A percentile compares a stretch with the other conserved stretches of the same genome.
These are phyloP conservation scores for Aradophagus sp. DNA, from an alignment of 1,140 invertebrate genomes.

Conservation along the genomic window DNA sequence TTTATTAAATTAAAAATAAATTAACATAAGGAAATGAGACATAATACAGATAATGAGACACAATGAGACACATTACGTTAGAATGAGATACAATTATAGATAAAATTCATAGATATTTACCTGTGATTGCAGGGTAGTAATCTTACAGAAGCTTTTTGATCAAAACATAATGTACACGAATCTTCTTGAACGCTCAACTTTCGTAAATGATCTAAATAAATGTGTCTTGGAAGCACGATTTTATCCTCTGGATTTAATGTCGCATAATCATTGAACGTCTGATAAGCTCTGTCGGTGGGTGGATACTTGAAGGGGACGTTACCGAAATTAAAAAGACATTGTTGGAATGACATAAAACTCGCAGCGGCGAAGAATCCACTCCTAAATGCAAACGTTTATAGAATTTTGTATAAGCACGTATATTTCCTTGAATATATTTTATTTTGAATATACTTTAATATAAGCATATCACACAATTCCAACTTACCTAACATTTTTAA, in stretches of 20 bases:
- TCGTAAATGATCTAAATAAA: constrained; percentile 83
- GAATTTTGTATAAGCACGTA: too few species aligned
- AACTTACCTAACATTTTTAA: constrained; percentile 83
- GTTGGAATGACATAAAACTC: constrained; percentile 97
- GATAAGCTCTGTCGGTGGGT: constrained; percentile 80
- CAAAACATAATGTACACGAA: constrained; percentile 92
- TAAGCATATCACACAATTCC: background rate
- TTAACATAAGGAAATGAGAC: too few species aligned
- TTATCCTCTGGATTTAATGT: constrained; percentile 82
- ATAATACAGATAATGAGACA: too few species aligned
- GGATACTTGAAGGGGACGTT: constrained; percentile 86
- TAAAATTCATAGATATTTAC: constrained; percentile 74
- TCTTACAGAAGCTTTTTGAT: constrained; percentile 83
- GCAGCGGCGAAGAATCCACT: constrained; percentile 93
- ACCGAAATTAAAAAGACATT: constrained; percentile 96
- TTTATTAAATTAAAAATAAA: constrained; percentile 63
- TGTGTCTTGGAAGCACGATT: constrained; percentile 81
- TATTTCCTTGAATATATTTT: constrained; percentile 15
- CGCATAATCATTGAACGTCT: constrained; percentile 87
- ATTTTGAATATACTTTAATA: background rate
- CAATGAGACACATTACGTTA: too few species aligned
- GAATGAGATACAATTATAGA: too few species aligned
- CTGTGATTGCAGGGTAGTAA: constrained; percentile 88
- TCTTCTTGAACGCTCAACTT: constrained; percentile 87
- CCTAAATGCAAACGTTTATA: too few species aligned